Evolutionary conservation across 2,888 invertebrate species (phyloP).

Genomic region (Fragum fragum): DNA sequence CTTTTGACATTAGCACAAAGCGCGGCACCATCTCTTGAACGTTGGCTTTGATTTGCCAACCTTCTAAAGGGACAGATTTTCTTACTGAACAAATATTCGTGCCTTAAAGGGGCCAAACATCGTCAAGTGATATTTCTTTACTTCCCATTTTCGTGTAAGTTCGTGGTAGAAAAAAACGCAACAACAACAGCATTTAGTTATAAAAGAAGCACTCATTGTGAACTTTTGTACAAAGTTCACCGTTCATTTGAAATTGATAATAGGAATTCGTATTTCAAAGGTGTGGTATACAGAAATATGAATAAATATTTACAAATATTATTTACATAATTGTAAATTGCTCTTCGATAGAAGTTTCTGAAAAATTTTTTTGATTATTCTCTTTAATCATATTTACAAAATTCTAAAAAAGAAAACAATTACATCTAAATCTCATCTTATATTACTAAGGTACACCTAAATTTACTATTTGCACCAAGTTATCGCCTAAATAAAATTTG

Average conservation of each 20-base stretch:
- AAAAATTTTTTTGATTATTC: not conserved
- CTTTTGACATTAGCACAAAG: too few relatives aligned
- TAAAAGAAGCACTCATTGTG: not conserved
- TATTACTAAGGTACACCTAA: too few relatives aligned
- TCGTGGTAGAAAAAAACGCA: not conserved
- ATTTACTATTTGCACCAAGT: too few relatives aligned
- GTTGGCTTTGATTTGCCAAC: too few relatives aligned
- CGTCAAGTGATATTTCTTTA: not conserved
- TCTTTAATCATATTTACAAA: not conserved
- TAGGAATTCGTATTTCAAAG: not conserved
- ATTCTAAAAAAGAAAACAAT: too few relatives aligned
- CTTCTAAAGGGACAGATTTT: too few relatives aligned
- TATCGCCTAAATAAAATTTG: too few relatives aligned
- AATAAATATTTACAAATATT: slow-evolving; percentile 37
- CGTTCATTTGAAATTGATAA: not conserved
- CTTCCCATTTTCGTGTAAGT: not conserved
- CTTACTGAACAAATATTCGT: not conserved
- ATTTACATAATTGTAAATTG: slow-evolving; percentile 31
- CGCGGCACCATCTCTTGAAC: too few relatives aligned
- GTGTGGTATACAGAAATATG: slow-evolving; percentile 23
- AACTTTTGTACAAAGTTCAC: not conserved
- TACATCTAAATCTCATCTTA: too few relatives aligned
- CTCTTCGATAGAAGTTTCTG: not conserved
- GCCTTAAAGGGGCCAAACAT: not conserved
- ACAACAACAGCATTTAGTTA: too few relatives aligned